Evolutionary conservation across 2,888 invertebrate species (phyloP).

Genomic region (Cabera pusaria): DNA sequence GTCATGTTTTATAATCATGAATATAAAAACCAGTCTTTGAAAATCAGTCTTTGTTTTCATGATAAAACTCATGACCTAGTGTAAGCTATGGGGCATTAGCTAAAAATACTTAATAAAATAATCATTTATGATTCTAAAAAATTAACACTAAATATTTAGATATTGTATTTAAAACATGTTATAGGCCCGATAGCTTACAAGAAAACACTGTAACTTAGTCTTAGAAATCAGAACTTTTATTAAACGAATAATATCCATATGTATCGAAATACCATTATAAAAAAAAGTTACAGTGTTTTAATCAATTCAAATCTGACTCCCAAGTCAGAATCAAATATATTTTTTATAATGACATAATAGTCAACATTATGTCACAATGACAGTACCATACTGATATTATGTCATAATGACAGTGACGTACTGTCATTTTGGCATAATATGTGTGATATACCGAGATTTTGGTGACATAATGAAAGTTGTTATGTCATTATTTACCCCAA

Average conservation of each 20-base stretch:
- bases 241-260: no score
- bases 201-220: slow-evolving; percentile 30
- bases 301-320: slow-evolving; percentile 7
- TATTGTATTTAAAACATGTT: slow-evolving; percentile 10
- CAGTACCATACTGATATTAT: no score
- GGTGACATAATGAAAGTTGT: no score
- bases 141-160: not conserved
- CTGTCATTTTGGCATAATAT: no score
- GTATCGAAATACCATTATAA: no score
- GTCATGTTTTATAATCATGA: slow-evolving; percentile 45
- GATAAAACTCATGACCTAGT: slow-evolving; percentile 39
- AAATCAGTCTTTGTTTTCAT: slow-evolving; percentile 33
- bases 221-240: no score
- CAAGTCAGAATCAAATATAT: slow-evolving; percentile 3
- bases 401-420: no score
- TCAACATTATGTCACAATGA: no score
- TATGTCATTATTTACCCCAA: slow-evolving; percentile 14
- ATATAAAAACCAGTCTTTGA: slow-evolving; percentile 32
- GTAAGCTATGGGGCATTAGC: slow-evolving; percentile 17
- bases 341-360: no score
- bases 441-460: no score
- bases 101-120: no score
- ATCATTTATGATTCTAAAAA: no score
- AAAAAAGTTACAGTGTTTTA: slow-evolving; percentile 26
- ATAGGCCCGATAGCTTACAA: slow-evolving; percentile 20